Evolutionary conservation across 2,797 vertebrate genomes (phyloP).

Genomic region (Florisuga fusca): DNA sequence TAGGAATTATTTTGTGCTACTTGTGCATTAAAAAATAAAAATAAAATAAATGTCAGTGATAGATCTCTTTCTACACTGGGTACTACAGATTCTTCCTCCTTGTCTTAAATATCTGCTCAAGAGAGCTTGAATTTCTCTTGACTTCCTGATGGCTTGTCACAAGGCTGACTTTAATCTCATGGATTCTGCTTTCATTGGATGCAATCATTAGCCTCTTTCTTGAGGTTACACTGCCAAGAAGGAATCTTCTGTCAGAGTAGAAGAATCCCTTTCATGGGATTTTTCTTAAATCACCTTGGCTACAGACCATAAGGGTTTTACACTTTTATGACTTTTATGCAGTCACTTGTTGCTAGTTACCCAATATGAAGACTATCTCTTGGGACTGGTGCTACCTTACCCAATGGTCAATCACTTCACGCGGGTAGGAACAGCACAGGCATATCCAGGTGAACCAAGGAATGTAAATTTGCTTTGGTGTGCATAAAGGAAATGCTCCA

Average conservation of each 20-base stretch:
- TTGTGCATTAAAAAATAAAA: background rate
- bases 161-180: background rate
- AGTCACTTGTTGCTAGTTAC: background rate
- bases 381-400: background rate
- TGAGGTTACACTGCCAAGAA: background rate
- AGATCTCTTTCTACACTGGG: background rate
- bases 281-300: accelerated
- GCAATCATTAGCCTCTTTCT: background rate
- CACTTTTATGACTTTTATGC: background rate
- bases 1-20: background rate
- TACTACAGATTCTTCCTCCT: background rate
- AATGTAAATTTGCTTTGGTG: background rate
- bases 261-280: background rate
- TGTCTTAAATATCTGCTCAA: background rate
- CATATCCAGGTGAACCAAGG: background rate
- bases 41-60: background rate
- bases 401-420: background rate
- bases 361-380: background rate
- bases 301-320: background rate
- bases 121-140: background rate
- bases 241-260: background rate
- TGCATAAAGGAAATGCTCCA: background rate
- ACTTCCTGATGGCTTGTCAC: background rate
- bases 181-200: background rate
- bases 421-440: background rate